Evolutionary conservation across 2,888 invertebrate species (phyloP), one percentile per base, ranked within the genome.

Genomic region (Tetropium fuscum): DNA sequence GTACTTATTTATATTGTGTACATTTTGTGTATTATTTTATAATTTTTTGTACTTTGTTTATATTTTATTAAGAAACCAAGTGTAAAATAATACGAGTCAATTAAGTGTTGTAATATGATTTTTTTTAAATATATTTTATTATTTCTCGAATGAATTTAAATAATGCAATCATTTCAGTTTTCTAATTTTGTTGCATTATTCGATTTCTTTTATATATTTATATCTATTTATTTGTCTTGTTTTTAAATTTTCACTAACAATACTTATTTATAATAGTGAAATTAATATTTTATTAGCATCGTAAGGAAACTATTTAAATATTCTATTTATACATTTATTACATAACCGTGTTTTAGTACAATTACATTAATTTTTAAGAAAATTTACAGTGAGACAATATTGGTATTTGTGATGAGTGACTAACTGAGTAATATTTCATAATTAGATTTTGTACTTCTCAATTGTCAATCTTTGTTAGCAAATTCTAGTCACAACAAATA

Each of bases 11-110:
- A 65, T 62, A 57, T 69, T 69, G 66, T 74, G 66, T 71, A 66
- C 68, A 70, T 72, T 73, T 67, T 74, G 67, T 68, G 64, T 64
- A 64, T 64, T 57, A 45, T 68, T 63, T 64, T 60, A 56, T 63
- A 59, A 57, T 69, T 64, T 65, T 60, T 62, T 61, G 63, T 63
- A 36, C 61, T 61, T 54, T 63, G 57, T 51, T 67, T 60, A 66
- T 48, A 32, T 56, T 68, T 59, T 69, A 64, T 64, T 61, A 55
- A 59, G 36, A 58, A 66, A 66, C 65, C 62, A 64, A 65, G 45
- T 72, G 70, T 70, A 73, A 71, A 68, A 71, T 66, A 70, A 69
- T 72, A 64, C 70, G 68, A 75, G 74, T 75, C 74, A 75, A 74
- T 75, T 74, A 75, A 73, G 68, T 71, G 68, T 71, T 72, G 68